phyloP scores from a whole-genome alignment of 2,888 invertebrate species.

The Thalpophila matura region DNA sequence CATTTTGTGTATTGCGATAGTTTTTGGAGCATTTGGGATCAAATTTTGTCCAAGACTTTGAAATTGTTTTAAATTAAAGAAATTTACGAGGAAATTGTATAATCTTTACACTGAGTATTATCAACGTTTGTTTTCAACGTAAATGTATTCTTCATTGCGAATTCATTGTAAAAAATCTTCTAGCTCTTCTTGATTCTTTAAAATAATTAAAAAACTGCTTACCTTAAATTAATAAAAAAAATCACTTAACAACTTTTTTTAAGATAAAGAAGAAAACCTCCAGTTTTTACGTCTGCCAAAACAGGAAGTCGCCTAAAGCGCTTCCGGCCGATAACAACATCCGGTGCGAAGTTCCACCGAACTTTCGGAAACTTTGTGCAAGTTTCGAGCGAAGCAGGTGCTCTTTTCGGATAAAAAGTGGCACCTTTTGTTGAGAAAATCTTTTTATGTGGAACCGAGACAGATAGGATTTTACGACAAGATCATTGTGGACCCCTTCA shows the following conservation, averaged over 20 bases:
- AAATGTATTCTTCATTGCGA: neutral
- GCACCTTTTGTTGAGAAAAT: constrained; percentile 77
- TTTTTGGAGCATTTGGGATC: too few relatives aligned
- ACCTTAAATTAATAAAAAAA: constrained; percentile 37
- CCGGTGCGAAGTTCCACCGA: constrained; percentile 80
- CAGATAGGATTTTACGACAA: constrained; percentile 70
- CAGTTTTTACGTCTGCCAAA: constrained; percentile 82
- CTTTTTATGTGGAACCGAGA: constrained; percentile 72
- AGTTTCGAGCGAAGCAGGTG: constrained; percentile 84
- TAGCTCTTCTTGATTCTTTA: neutral
- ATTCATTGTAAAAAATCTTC: neutral
- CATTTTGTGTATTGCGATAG: too few relatives aligned
- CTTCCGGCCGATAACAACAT: constrained; percentile 91
- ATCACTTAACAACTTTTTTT: constrained; percentile 49
- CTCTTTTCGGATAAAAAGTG: constrained; percentile 86
- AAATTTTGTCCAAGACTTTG: too few relatives aligned
- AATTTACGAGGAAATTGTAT: too few relatives aligned
- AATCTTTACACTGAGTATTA: too few relatives aligned
- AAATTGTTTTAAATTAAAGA: too few relatives aligned
- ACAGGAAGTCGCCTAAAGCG: constrained; percentile 90
- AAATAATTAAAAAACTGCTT: neutral
- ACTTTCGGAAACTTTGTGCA: constrained; percentile 68
- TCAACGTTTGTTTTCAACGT: too few relatives aligned
- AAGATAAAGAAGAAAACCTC: constrained; percentile 56
- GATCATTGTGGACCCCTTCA: constrained; percentile 61